These are phyloP conservation scores for Ennomos erosarius DNA, from an alignment of 2,888 invertebrate species.

Conservation along the genomic window DNA sequence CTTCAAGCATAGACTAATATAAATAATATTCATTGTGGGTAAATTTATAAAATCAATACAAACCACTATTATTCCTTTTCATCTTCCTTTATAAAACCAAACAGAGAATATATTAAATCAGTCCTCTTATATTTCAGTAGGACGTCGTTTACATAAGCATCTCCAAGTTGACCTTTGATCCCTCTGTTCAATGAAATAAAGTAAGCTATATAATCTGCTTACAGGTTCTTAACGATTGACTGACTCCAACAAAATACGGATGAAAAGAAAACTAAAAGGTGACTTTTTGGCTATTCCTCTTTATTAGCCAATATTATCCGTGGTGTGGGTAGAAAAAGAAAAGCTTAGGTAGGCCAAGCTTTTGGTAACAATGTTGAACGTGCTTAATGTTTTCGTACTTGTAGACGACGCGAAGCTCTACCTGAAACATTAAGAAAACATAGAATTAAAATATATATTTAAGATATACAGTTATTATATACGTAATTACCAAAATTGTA, in stretches of 20 bases:
- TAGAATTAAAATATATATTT: too few species aligned
- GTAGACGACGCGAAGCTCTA: too few species aligned
- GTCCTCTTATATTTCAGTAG: constrained; percentile 19
- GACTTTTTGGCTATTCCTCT: constrained; percentile 14
- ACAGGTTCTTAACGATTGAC: constrained; percentile 39
- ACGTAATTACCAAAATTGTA: too few species aligned
- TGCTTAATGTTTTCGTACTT: too few species aligned
- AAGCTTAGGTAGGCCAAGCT: not conserved
- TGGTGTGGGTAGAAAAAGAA: constrained; percentile 14
- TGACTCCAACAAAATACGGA: constrained; percentile 35
- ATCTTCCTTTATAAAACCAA: not conserved
- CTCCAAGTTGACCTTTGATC: constrained; percentile 45
- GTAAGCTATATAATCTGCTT: constrained; percentile 47
- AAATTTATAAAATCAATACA: too few species aligned
- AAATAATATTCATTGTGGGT: too few species aligned
- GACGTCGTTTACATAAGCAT: constrained; percentile 25
- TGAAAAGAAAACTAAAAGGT: constrained; percentile 20
- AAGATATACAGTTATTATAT: too few species aligned
- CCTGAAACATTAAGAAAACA: too few species aligned
- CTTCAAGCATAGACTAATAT: too few species aligned
- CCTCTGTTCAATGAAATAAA: constrained; percentile 43
- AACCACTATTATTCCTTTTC: too few species aligned
- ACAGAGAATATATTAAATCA: constrained; percentile 5
- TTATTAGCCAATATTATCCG: constrained; percentile 20
- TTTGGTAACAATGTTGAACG: too few species aligned